Base-by-base conservation (phyloP, 2,888 invertebrate genomes). In the Allacma fusca region DNA sequence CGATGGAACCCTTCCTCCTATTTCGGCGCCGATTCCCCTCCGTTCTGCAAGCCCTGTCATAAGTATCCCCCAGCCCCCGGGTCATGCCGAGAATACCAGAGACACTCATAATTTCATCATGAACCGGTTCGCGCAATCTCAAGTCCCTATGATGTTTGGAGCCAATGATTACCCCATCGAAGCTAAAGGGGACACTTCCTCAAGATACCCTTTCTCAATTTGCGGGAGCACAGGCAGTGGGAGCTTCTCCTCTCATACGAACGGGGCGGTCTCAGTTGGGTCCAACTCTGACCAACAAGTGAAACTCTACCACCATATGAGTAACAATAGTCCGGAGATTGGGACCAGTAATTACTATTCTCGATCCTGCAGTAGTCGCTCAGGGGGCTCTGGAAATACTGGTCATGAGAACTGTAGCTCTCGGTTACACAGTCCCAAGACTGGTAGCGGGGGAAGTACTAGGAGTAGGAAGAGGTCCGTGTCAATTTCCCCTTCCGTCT, bases 381-480 rank as follows among this genome's bases (percentile, higher is more conserved):
- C 28, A 1, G 13, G 57, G 13, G 26, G 62, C 21, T 28, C 59
- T 9, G 16, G 26, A 21, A 28, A 59, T 26, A 69, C 43, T 12
- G 50, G 50, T 2, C 28, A 28, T 21, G 77, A 50, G 0, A 68
- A 65, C 19, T 72, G 73, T 23, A 34, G 73, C n/a, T 34, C 44
- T 34, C 59, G 69, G 28, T 50, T 75, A 4, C 57, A 69, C 69
- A 62, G 34, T 69, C 69, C 68, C 0, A 78, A 70, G 40, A 67
- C 40, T 5, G 29, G 68, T 2, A 40, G 68, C n/a, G 29, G 24
- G 16, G 19, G 59, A 59, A 44, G 67, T 29, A 72, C 73, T 28
- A 72, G 69, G 26, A 68, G 62, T 12, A 59, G 83, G 7, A 83
- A 82, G 44, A 34, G 83, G 13, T 81, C 82, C 5, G 64, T 81